phyloP scores from a whole-genome alignment of 2,888 invertebrate species.

The Lycocerus yunnanus region DNA sequence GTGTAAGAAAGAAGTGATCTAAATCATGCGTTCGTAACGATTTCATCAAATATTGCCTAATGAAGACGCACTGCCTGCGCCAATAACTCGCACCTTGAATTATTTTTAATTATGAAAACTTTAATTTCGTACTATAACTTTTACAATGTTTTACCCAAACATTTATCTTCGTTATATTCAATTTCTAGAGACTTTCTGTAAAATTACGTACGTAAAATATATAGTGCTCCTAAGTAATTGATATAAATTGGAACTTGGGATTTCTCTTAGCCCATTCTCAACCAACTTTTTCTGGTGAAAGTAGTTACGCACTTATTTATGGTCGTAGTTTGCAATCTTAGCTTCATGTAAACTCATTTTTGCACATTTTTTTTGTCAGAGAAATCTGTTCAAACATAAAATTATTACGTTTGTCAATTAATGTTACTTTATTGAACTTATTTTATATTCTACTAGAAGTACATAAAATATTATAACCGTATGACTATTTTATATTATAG shows the following conservation, averaged over 20 bases:
- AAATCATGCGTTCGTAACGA: neutral
- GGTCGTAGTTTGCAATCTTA: constrained; percentile 15
- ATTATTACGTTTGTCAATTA: constrained; percentile 11
- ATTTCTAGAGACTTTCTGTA: constrained; percentile 19
- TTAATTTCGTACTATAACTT: constrained; percentile 2
- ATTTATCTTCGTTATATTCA: constrained; percentile 31
- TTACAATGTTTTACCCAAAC: constrained; percentile 13
- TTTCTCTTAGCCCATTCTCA: constrained; percentile 24
- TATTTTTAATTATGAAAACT: neutral
- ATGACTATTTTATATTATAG: neutral
- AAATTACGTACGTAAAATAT: constrained; percentile 30
- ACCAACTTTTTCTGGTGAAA: constrained; percentile 32
- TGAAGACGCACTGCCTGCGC: neutral
- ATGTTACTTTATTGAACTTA: constrained; percentile 11
- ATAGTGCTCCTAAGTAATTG: constrained; percentile 34
- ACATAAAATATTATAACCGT: constrained; percentile 14
- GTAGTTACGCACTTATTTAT: constrained; percentile 31
- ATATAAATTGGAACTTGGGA: constrained; percentile 35
- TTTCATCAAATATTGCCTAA: neutral
- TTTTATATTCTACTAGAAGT: neutral
- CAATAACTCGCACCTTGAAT: neutral
- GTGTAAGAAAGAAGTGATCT: neutral
- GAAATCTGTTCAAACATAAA: neutral
- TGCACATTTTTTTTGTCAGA: constrained; percentile 9
- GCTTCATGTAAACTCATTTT: constrained; percentile 9